These are phyloP conservation scores for Pipistrellus pygmaeus DNA, from an alignment of 2,797 vertebrate species.

Conservation along the genomic window DNA sequence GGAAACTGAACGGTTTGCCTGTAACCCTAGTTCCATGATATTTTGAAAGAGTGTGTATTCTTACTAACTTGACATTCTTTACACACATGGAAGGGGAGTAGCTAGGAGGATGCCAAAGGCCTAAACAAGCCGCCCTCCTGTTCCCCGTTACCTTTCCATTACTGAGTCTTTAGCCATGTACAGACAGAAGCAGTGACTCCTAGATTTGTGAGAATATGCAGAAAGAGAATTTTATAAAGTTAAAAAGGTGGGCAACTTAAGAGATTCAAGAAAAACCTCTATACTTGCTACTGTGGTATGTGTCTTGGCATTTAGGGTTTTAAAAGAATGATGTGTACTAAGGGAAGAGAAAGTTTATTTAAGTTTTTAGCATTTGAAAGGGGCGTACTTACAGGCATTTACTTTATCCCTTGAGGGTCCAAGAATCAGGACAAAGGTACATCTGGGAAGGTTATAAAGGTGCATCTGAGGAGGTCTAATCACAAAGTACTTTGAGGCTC, in stretches of 20 bases:
- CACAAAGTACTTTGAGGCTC: neutral
- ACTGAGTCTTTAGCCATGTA: neutral
- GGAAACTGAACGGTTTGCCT: slow-evolving; percentile 23
- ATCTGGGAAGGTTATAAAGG: neutral
- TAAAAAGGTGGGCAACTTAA: neutral
- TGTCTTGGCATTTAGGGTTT: neutral
- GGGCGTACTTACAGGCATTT: neutral
- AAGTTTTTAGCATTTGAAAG: slow-evolving; percentile 1
- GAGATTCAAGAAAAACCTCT: slow-evolving; percentile 27
- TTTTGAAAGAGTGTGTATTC: slow-evolving; percentile 20
- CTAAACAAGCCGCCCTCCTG: neutral
- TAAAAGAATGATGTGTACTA: slow-evolving; percentile 32
- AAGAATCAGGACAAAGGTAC: neutral
- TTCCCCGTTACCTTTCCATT: neutral
- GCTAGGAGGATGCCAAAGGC: neutral
- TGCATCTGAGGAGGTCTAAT: neutral
- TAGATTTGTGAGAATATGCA: neutral
- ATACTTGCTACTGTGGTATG: neutral
- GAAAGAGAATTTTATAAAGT: slow-evolving; percentile 7
- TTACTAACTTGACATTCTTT: slow-evolving; percentile 16
- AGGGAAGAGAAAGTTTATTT: neutral
- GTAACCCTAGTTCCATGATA: neutral
- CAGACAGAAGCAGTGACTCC: neutral
- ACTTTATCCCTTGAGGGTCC: neutral
- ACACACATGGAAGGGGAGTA: neutral